Percentiles rank a stretch among this genome's conserved stretches.
Conservation (phyloP, 1,140 invertebrate species). For the Aplysia californica region DNA sequence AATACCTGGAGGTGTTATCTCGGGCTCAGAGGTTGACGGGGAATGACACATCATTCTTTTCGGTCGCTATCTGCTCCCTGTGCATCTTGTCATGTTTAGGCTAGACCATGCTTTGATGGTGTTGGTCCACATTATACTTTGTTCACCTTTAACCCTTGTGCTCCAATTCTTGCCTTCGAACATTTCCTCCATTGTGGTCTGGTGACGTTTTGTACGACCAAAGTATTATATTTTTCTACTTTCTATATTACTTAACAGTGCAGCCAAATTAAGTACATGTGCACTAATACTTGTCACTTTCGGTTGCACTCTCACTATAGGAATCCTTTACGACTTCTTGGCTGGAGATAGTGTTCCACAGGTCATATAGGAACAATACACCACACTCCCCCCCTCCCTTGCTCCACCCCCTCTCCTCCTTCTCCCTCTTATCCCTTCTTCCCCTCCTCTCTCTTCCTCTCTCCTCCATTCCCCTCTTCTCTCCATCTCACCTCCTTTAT, state of each 20-base stretch:
- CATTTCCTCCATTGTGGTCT: too few species aligned
- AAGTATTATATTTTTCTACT: neutral
- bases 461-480: constrained; percentile 2
- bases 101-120: too few species aligned
- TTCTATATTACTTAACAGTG: neutral
- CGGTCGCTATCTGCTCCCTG: too few species aligned
- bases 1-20: too few species aligned
- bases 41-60: too few species aligned
- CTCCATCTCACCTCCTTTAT: neutral
- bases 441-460: neutral
- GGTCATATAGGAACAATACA: neutral
- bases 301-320: neutral
- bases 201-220: too few species aligned
- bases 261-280: neutral
- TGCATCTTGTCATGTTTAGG: too few species aligned
- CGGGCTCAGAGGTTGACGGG: too few species aligned
- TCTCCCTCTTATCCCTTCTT: constrained; percentile 1
- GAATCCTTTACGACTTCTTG: neutral
- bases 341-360: neutral
- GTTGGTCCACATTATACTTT: too few species aligned
- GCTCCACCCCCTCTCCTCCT: neutral
- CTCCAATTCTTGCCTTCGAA: too few species aligned
- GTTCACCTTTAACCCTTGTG: too few species aligned
- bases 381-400: neutral
- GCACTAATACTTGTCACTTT: neutral